These are phyloP conservation scores for Drosophila yooni DNA, from an alignment of 2,888 invertebrate genomes.

Conservation along the genomic window DNA sequence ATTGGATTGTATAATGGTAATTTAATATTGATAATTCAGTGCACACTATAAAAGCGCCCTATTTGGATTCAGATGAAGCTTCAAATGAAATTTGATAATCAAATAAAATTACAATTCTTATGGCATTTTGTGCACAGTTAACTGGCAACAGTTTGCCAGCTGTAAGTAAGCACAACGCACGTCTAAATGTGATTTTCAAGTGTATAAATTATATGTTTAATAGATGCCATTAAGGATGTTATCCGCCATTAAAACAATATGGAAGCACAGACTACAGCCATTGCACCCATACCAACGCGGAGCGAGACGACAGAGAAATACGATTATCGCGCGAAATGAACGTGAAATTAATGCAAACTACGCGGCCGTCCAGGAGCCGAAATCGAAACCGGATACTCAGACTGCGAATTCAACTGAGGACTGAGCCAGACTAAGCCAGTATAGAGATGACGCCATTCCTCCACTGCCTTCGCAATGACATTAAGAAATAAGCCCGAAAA, in stretches of 20 bases:
- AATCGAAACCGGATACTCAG: conserved; percentile 14
- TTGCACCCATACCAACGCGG: conserved; percentile 16
- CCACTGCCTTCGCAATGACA: conserved; percentile 9
- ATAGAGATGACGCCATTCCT: conserved; percentile 7
- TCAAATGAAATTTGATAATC: conserved; percentile 42
- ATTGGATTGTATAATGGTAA: conserved; percentile 36
- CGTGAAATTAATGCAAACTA: conserved; percentile 80
- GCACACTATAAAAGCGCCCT: conserved; percentile 12
- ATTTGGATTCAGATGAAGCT: conserved; percentile 10
- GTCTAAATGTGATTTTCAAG: conserved; percentile 72
- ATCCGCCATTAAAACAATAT: conserved; percentile 78
- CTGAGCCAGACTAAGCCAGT: conserved; percentile 6
- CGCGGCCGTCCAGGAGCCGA: conserved; percentile 45
- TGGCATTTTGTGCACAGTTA: conserved; percentile 19
- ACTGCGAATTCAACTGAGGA: conserved; percentile 10
- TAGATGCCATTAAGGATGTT: conserved; percentile 75
- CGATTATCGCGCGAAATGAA: conserved; percentile 76
- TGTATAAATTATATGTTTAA: conserved; percentile 78
- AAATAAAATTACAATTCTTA: conserved; percentile 36
- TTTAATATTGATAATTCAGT: conserved; percentile 31
- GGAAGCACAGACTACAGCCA: conserved; percentile 48
- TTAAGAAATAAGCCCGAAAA: conserved; percentile 57
- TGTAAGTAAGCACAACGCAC: conserved; percentile 18
- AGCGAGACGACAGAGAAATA: conserved; percentile 56
- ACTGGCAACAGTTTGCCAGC: conserved; percentile 26